Percentiles rank a stretch among this genome's conserved stretches.
phyloP scores from a whole-genome alignment of 2,113 vertebrate genomes.

The Gracilinanus agilis region DNA sequence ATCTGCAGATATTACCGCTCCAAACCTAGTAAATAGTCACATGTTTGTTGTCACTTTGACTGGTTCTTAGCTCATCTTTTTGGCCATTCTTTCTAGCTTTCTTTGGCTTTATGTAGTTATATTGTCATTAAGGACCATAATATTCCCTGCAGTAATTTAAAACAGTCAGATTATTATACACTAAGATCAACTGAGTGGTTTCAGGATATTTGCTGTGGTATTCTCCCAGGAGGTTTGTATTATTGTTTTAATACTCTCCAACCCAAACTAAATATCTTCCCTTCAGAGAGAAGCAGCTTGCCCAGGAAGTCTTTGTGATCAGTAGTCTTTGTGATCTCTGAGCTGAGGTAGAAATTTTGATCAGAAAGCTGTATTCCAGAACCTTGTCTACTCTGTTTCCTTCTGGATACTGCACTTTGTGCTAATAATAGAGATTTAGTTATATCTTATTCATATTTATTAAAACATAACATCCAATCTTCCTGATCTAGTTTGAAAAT shows the following conservation, averaged over 20 bases:
- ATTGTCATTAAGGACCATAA: constrained; percentile 85
- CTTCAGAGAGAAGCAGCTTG: constrained; percentile 69
- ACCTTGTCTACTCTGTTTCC: constrained; percentile 64
- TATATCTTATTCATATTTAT: constrained; percentile 67
- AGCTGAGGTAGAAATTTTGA: constrained; percentile 65
- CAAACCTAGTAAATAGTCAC: constrained; percentile 84
- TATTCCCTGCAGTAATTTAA: constrained; percentile 88
- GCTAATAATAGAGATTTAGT: constrained; percentile 74
- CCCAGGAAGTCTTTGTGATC: constrained; percentile 65
- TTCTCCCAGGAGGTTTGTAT: constrained; percentile 85
- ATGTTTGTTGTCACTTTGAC: constrained; percentile 86
- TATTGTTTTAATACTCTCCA: constrained; percentile 86
- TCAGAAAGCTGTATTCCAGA: constrained; percentile 60
- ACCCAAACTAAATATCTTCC: constrained; percentile 83
- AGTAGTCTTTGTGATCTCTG: constrained; percentile 70
- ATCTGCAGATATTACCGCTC: constrained; percentile 82
- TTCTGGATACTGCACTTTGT: constrained; percentile 71
- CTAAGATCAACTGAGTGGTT: constrained; percentile 86
- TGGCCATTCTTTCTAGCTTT: constrained; percentile 83
- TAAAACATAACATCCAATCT: constrained; percentile 73
- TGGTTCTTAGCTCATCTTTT: constrained; percentile 85
- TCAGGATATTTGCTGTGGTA: constrained; percentile 86
- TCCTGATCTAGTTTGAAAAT: constrained; percentile 68
- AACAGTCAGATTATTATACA: constrained; percentile 86
- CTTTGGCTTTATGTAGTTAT: constrained; percentile 83